Base-by-base conservation (phyloP, 2,797 vertebrate genomes). In the Pantherophis vulpinus region DNA sequence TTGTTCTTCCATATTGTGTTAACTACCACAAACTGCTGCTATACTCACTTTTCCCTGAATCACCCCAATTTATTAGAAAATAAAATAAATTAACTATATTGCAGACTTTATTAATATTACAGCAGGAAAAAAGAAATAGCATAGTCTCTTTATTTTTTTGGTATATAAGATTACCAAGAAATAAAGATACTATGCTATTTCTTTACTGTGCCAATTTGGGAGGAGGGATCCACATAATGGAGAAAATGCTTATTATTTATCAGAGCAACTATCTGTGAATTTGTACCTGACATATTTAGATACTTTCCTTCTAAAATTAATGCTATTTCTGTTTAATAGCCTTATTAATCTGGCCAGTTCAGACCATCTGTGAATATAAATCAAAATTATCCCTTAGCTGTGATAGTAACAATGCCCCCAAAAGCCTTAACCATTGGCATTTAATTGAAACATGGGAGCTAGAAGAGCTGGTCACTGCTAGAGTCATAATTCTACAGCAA, bases 61-160 rank as follows among this genome's bases (percentile, higher is more conserved):
- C 55, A 58, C 42, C n/a, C 86, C 66, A 63, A 74, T 92, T 58
- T 32, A 88, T 92, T 74, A 55, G 25, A 91, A 74, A 92, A 92
- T 5, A 92, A 55, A 88, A 37, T 4, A 58, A 51, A 74, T 74
- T 74, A 88, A 32, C 5, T 29, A 87, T 55, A n/a, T 58, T 88
- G 25, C 70, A 47, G 54, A 56, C 37, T 37, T 37, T 25, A 66
- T 29, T 55, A 86, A 86, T 86, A 27, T 16, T 42, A 61, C 11
- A 54, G 3, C n/a, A 87, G 59, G 20, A n/a, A 91, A 63, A 79
- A 79, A 54, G 11, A 87, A 91, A 87, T 87, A 86, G 10, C 47
- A 54, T 2, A 11, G 20, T 66, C 13, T 20, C 13, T 63, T 91
- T 47, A 32, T 63, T n/a, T 2, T 61, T 66, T 29, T 0, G 27